A percentile compares a stretch with the other conserved stretches of the same genome.
Evolutionary conservation across 2,113 vertebrate genomes (phyloP).

Genomic region (Zosterops borbonicus): DNA sequence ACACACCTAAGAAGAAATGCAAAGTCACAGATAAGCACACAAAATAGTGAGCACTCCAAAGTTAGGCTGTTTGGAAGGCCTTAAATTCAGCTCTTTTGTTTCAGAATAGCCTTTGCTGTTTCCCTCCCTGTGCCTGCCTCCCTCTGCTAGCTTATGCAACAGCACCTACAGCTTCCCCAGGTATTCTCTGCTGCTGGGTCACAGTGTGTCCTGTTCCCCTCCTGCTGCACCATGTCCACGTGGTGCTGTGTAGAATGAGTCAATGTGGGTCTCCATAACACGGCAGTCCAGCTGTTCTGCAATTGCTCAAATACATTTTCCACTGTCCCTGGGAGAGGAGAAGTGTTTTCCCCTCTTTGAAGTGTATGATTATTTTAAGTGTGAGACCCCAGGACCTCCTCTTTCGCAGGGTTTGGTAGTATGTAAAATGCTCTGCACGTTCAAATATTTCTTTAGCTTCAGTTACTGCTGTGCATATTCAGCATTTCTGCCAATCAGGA

Average conservation of each 20-base stretch:
- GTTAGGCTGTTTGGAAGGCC: background rate
- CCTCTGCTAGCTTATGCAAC: background rate
- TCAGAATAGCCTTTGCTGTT: background rate
- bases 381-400: background rate
- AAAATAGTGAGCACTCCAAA: background rate
- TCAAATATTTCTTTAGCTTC: background rate
- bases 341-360: background rate
- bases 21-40: background rate
- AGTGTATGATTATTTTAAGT: background rate
- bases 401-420: background rate
- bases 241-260: fast-evolving
- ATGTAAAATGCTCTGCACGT: background rate
- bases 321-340: background rate
- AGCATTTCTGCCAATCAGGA: constrained; percentile 19
- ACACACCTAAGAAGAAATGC: background rate
- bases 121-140: fast-evolving
- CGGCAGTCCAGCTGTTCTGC: background rate
- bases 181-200: background rate
- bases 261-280: background rate
- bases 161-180: background rate
- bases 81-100: background rate
- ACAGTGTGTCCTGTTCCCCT: background rate
- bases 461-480: constrained; percentile 20
- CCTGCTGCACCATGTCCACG: fast-evolving
- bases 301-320: background rate